These are phyloP conservation scores for Mus minutoides DNA, from an alignment of 2,797 vertebrate genomes.

Conservation along the genomic window DNA sequence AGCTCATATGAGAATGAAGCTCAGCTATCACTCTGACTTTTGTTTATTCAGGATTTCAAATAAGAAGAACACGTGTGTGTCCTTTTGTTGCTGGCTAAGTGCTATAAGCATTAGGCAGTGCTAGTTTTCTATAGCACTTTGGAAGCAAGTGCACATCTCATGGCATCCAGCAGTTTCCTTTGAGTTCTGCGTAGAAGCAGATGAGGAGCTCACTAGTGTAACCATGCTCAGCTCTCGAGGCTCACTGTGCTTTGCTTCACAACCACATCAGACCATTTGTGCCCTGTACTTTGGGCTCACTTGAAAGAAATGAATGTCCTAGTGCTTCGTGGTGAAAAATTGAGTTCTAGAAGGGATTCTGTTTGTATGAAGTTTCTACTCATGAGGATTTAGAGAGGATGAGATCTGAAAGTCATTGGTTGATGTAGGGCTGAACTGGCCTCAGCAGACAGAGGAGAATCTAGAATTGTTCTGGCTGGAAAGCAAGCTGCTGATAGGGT, in stretches of 20 bases:
- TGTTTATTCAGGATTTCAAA: slow-evolving; percentile 54
- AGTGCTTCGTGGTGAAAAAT: slow-evolving; percentile 80
- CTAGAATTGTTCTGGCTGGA: not conserved
- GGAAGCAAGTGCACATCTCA: slow-evolving; percentile 46
- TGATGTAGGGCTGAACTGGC: not conserved
- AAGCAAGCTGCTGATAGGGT: not conserved
- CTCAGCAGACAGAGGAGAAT: not conserved
- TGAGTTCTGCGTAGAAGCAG: slow-evolving; percentile 62
- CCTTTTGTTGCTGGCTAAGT: slow-evolving; percentile 62
- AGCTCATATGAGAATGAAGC: slow-evolving; percentile 23
- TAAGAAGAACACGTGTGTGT: slow-evolving; percentile 7
- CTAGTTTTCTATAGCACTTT: slow-evolving; percentile 58
- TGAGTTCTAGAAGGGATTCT: slow-evolving; percentile 35
- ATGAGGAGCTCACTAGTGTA: slow-evolving; percentile 30
- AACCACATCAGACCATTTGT: slow-evolving; percentile 16
- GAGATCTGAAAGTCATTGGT: not conserved
- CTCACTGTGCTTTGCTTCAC: not conserved
- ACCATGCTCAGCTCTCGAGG: not conserved
- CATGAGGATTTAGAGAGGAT: not conserved
- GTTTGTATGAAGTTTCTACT: not conserved
- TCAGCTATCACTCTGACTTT: slow-evolving; percentile 35
- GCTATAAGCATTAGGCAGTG: not conserved
- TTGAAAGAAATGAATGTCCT: slow-evolving; percentile 69
- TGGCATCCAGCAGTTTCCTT: slow-evolving; percentile 63
- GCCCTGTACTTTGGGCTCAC: slow-evolving; percentile 16